These are phyloP conservation scores for Heliconius sara DNA, from an alignment of 2,888 invertebrate genomes.

Conservation along the genomic window DNA sequence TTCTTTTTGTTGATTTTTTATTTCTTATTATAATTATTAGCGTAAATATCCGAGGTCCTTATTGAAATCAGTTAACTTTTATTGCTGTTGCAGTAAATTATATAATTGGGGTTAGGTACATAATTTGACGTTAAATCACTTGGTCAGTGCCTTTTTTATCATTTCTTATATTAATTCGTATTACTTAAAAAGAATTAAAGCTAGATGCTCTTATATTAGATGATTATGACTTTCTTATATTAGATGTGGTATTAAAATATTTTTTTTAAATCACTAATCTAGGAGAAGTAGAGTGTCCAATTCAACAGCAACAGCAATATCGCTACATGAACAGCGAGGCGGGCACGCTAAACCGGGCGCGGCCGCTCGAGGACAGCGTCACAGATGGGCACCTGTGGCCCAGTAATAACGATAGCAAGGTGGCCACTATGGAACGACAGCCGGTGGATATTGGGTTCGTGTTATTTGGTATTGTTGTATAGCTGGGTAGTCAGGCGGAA, in stretches of 20 bases:
- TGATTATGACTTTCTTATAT: not conserved
- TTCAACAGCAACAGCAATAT: constrained; percentile 82
- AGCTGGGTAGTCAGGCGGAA: not conserved
- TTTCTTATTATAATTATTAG: too few species aligned
- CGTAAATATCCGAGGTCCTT: too few species aligned
- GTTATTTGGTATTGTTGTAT: not conserved
- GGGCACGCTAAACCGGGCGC: constrained; percentile 77
- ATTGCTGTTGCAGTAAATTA: too few species aligned
- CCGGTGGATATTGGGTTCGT: constrained; percentile 79
- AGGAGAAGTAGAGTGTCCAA: constrained; percentile 83
- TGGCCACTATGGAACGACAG: constrained; percentile 79
- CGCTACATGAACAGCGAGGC: constrained; percentile 83
- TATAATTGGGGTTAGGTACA: too few species aligned
- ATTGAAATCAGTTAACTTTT: too few species aligned
- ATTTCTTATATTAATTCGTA: too few species aligned
- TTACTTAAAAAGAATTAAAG: too few species aligned
- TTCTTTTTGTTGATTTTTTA: too few species aligned
- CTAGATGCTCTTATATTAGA: not conserved
- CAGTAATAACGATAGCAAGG: constrained; percentile 79
- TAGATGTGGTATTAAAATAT: not conserved
- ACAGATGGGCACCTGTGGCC: constrained; percentile 81
- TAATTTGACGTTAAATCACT: too few species aligned
- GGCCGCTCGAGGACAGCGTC: constrained; percentile 80
- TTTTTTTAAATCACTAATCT: constrained; percentile 47
- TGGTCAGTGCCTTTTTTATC: too few species aligned